phyloP scores from a whole-genome alignment of 2,113 vertebrate genomes.

The Panthera tigris region DNA sequence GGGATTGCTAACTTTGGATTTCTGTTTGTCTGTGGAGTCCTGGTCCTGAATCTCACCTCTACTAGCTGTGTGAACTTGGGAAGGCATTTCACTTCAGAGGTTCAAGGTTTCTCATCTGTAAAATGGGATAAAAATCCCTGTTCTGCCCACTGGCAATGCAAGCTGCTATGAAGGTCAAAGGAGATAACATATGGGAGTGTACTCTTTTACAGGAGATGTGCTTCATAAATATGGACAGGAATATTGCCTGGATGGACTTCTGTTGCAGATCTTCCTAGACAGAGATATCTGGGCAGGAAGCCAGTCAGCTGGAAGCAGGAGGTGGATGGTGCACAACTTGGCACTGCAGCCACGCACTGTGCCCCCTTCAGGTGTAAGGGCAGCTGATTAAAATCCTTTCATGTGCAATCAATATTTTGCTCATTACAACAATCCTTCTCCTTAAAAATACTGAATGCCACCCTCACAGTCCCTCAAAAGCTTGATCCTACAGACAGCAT shows the following conservation, averaged over 20 bases:
- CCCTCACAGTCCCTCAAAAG: conserved; percentile 10
- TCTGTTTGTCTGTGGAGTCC: neutral
- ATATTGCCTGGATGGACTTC: neutral
- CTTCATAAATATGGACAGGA: neutral
- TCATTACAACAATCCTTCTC: conserved; percentile 85
- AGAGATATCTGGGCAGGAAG: neutral
- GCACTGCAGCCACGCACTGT: conserved; percentile 81
- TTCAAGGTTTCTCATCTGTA: neutral
- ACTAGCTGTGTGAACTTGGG: neutral
- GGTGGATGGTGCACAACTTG: conserved; percentile 85
- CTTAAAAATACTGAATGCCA: conserved; percentile 76
- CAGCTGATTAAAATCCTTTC: conserved; percentile 91
- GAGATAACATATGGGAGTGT: neutral
- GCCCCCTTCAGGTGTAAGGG: conserved; percentile 82
- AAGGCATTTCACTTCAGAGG: neutral
- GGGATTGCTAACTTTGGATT: conserved; percentile 18
- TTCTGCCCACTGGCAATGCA: neutral
- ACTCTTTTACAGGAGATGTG: neutral
- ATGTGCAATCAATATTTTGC: conserved; percentile 89
- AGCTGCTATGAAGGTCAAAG: neutral
- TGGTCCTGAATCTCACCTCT: neutral
- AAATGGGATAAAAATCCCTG: conserved; percentile 16
- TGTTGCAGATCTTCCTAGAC: neutral
- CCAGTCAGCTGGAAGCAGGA: neutral
- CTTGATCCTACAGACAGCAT: conserved; percentile 50